phyloP scores from a whole-genome alignment of 2,113 vertebrate genomes.

The Silurus glanis region DNA sequence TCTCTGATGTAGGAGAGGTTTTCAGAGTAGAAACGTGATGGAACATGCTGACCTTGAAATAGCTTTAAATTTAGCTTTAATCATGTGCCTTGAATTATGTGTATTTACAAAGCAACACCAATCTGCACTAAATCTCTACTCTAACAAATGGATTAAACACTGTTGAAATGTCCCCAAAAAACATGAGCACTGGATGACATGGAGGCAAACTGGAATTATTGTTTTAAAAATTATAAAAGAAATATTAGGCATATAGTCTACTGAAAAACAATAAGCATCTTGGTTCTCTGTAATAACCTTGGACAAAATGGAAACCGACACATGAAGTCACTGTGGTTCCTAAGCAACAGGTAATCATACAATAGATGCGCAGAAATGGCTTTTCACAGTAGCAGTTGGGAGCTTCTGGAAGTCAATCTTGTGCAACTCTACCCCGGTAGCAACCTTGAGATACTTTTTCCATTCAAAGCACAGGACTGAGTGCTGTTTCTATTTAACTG shows the following conservation, averaged over 20 bases:
- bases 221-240: background rate
- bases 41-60: background rate
- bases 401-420: slow-evolving; percentile 57
- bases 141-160: background rate
- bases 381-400: slow-evolving; percentile 63
- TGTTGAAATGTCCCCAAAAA: background rate
- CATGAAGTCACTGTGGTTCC: slow-evolving; percentile 68
- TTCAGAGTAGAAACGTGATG: background rate
- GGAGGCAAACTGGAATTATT: background rate
- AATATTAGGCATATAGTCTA: background rate
- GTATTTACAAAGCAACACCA: background rate
- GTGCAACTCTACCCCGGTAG: slow-evolving; percentile 54
- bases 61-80: background rate
- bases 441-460: slow-evolving; percentile 67
- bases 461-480: slow-evolving; percentile 51
- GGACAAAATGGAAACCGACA: slow-evolving; percentile 53
- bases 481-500: slow-evolving; percentile 54
- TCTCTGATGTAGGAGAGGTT: background rate
- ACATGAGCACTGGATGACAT: slow-evolving; percentile 10
- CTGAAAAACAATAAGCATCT: slow-evolving; percentile 22
- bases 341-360: slow-evolving; percentile 77
- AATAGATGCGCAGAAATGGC: slow-evolving; percentile 61
- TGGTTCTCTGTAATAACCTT: slow-evolving; percentile 60
- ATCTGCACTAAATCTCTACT: slow-evolving; percentile 22
- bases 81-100: background rate